A percentile compares a stretch with the other conserved stretches of the same genome.
phyloP scores from a whole-genome alignment of 2,888 invertebrate genomes.

The Eupithecia pulchellata region DNA sequence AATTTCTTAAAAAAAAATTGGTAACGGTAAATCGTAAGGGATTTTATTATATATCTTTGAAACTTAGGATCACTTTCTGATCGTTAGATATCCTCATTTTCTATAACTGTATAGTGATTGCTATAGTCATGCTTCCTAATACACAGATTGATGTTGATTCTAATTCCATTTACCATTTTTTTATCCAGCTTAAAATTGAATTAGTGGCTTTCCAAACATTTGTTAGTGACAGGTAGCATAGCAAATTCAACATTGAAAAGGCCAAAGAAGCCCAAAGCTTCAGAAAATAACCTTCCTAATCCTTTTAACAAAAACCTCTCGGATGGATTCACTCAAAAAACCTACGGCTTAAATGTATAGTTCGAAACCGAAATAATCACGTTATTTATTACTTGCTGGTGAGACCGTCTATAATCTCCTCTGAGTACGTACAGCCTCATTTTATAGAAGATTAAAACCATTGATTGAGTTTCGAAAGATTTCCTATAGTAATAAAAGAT shows the following conservation, averaged over 20 bases:
- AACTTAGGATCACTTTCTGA: neutral
- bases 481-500: conserved; percentile 65
- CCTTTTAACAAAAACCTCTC: conserved; percentile 69
- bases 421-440: conserved; percentile 74
- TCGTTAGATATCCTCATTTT: neutral
- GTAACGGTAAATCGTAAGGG: no score
- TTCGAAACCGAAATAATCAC: conserved; percentile 80
- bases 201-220: conserved; percentile 38
- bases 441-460: conserved; percentile 79
- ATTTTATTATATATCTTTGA: no score
- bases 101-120: neutral
- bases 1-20: no score
- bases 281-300: conserved; percentile 58
- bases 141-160: conserved; percentile 21
- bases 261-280: conserved; percentile 25
- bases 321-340: conserved; percentile 69
- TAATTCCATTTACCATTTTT: conserved; percentile 27
- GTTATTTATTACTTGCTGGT: conserved; percentile 80
- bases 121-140: conserved; percentile 4
- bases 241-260: conserved; percentile 42
- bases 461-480: conserved; percentile 73
- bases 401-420: conserved; percentile 78
- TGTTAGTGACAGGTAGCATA: conserved; percentile 49
- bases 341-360: conserved; percentile 63
- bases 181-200: conserved; percentile 38